phyloP scores from a whole-genome alignment of 2,113 vertebrate genomes.

The Antigone vipio region DNA sequence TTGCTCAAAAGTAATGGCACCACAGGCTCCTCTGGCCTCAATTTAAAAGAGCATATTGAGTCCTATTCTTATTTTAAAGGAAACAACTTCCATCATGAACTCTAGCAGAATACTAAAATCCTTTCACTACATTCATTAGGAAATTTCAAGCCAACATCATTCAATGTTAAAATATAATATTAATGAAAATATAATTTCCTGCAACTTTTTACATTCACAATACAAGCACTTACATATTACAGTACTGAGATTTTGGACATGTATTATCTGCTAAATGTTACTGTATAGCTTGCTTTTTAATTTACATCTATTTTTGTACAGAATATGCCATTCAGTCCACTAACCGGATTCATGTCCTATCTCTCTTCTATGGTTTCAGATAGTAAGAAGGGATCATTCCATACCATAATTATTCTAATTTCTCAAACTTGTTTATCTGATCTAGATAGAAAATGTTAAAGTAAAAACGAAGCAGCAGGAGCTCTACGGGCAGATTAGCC shows the following conservation, averaged over 20 bases:
- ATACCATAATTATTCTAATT: background rate
- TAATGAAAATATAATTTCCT: background rate
- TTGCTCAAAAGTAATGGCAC: background rate
- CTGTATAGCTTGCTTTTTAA: background rate
- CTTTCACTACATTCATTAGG: background rate
- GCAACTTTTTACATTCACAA: background rate
- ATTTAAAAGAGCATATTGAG: background rate
- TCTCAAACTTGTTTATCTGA: background rate
- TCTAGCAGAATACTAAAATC: background rate
- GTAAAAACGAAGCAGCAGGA: background rate
- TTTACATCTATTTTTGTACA: background rate
- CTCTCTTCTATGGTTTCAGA: background rate
- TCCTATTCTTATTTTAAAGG: background rate
- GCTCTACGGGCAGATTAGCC: background rate
- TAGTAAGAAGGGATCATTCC: background rate
- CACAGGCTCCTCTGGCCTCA: background rate
- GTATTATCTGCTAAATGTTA: background rate
- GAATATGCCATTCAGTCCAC: background rate
- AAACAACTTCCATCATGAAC: background rate
- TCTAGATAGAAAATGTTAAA: background rate
- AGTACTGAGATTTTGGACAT: background rate
- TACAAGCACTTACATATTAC: background rate
- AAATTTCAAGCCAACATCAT: background rate
- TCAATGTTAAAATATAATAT: background rate
- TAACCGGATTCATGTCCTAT: background rate